Evolutionary conservation across 1,140 invertebrate species (phyloP), one percentile per base, ranked within the genome.

Genomic region (Danaus melanippus): DNA sequence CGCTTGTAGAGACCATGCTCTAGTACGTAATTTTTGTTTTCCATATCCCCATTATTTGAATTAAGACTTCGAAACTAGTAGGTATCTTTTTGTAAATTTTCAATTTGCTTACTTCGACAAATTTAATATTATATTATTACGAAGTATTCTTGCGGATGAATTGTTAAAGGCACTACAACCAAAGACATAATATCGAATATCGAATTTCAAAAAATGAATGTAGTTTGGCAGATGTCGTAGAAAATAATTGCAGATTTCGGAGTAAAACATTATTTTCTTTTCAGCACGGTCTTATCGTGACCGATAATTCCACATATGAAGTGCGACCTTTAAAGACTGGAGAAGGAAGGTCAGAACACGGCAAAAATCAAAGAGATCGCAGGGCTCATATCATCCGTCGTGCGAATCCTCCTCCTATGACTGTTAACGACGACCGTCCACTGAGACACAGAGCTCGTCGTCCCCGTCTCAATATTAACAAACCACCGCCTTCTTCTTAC

Each of bases 271-370:
- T 21, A 42, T 32, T 32, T 55, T 46, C 1, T 43, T 77, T 78
- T n/a, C 74, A 88, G 87, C 89, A 90, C 58, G 92, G 92, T 12
- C 79, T 92, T 32, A 86, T 93, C 17, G 89, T 93, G 61, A 73
- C 91, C 42, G 89, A 91, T 43, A 91, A 92, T 62, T 78, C 87
- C 0, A 91, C 90, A 0, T 87, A 92, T 21, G 92, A 93, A 79
- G 90, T 93, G 44, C 88, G 87, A 4, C 92, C 92, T 8, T 64
- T 93, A 21, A 71, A 82, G 44, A 17, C 78, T 21, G 74, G 74
- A 4, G 49, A 53, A n/a, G 72, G 69, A 4, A 71, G 81, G 15
- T 69, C 75, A 10, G 67, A 74, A 44, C 65, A 70, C 39, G 65
- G 67, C n/a, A 62, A 47, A 17, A 1, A 10, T 0, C 49, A 45